Evolutionary conservation across 2,888 invertebrate species (phyloP).

Genomic region (Drosophila vallismaia): DNA sequence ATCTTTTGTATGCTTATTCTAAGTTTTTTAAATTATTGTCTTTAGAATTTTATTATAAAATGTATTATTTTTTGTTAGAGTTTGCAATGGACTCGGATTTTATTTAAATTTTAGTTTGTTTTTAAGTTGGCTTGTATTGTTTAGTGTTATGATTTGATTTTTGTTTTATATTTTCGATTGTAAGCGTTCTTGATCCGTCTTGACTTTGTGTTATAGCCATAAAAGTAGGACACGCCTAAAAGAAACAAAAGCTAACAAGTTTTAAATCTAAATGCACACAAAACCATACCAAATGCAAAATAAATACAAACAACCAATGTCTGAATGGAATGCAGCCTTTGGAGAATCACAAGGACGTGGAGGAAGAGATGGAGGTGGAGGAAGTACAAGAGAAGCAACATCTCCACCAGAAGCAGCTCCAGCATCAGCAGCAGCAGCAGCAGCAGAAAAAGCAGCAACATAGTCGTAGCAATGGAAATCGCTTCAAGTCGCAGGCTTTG

Average conservation of each 20-base stretch:
- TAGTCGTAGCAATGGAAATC: conserved; percentile 42
- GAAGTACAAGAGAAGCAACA: conserved; percentile 2
- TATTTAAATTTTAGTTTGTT: background rate
- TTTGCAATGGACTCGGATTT: background rate
- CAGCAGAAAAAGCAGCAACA: conserved; percentile 32
- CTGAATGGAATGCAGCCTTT: conserved; percentile 40
- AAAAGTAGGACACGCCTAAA: conserved; percentile 10
- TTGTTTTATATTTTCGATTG: background rate
- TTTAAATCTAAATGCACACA: conserved; percentile 57
- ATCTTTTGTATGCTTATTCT: background rate
- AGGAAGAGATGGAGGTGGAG: conserved; percentile 13
- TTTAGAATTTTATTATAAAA: too few species aligned
- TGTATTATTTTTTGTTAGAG: too few species aligned
- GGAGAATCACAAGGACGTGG: conserved; percentile 15
- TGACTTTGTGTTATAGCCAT: conserved; percentile 4
- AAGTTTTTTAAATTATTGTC: background rate
- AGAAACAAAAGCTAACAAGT: conserved; percentile 46
- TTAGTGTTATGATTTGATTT: conserved; percentile 6
- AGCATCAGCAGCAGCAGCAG: conserved; percentile 31
- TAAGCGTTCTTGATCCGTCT: conserved; percentile 10
- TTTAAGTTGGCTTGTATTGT: background rate
- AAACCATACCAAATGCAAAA: conserved; percentile 1
- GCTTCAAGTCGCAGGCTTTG: conserved; percentile 26
- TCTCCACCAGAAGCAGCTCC: conserved; percentile 17
- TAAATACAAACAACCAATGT: conserved; percentile 10